These are phyloP conservation scores for Epinephelus malabaricus DNA, from an alignment of 2,797 vertebrate genomes.

Conservation along the genomic window DNA sequence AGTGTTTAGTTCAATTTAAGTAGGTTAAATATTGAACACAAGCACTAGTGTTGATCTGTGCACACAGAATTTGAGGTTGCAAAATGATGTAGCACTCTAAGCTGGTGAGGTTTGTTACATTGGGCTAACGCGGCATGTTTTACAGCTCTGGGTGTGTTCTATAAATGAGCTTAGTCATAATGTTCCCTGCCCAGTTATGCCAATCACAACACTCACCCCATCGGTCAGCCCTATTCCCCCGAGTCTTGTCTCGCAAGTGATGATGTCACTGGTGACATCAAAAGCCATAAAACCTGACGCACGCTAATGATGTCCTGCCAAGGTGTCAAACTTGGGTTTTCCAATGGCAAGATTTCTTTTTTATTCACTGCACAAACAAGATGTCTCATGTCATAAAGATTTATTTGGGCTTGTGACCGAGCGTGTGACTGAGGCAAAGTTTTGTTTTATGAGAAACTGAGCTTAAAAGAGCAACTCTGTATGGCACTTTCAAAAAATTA, in stretches of 20 bases:
- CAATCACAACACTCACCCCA: constrained; percentile 70
- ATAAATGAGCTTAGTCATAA: constrained; percentile 68
- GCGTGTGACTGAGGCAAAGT: constrained; percentile 3
- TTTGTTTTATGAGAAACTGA: constrained; percentile 14
- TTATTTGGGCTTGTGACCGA: constrained; percentile 9
- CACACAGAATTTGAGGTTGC: constrained; percentile 1
- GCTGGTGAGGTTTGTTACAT: constrained; percentile 38
- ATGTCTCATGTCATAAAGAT: constrained; percentile 18
- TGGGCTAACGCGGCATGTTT: constrained; percentile 46
- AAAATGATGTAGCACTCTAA: constrained; percentile 14
- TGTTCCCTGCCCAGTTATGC: constrained; percentile 69
- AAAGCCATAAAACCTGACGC: constrained; percentile 59
- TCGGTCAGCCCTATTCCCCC: constrained; percentile 56
- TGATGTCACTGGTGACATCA: constrained; percentile 77
- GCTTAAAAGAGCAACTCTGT: neutral
- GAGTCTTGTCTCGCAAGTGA: constrained; percentile 61
- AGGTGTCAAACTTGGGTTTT: constrained; percentile 63
- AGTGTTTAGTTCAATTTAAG: constrained; percentile 44
- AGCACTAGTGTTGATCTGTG: neutral
- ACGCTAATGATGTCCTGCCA: constrained; percentile 52
- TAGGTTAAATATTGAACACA: constrained; percentile 23
- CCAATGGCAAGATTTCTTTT: constrained; percentile 15
- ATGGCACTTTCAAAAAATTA: neutral
- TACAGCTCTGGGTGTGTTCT: constrained; percentile 71
- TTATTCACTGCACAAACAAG: constrained; percentile 51